Base-by-base conservation (phyloP, 2,888 invertebrate species). In the Scrobipalpa costella region DNA sequence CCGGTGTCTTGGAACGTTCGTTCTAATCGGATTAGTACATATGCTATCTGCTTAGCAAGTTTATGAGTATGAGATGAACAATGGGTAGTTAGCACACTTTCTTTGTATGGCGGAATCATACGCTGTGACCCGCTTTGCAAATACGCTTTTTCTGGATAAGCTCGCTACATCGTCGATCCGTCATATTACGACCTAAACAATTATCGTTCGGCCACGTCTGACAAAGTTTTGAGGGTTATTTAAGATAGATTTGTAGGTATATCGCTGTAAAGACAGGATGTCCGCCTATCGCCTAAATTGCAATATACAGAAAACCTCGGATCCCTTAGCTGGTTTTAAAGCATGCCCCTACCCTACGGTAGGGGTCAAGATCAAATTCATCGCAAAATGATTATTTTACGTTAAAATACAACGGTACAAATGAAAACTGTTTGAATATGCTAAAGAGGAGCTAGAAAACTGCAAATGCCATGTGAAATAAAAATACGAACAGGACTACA, bases 21-120 rank as follows among this genome's bases (percentile, higher is more conserved):
- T 71, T 78, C 55, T 64, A 78, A 80, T 76, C 74, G 72, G 73
- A 78, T 81, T 78, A 80, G 73, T 70, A 76, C 73, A 63, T 70
- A 74, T 77, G 34, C 34, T 33, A 8, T 33, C 2, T 8, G n/a
- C 55, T 6, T 21, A 19, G 19, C 8, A 6, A 52, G 19, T 44
- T 58, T 40, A 40, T 19, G 11, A 21, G n/a, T 40, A 27, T 7
- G 13, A n/a, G 27, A 19, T 40, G 2, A 44, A 47, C 47, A 9
- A 21, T 33, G 17, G 19, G 17, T 13, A 9, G 8, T 60, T 60
- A 60, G 34, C 49, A 8, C 11, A 33, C 60, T 60, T 34, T 60
- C 60, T 60, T 49, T 60, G 44, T 9, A 44, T 44, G 1, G 34
- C 60, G 33, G 15, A 49, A 60, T 49, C 33, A 55, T 34, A 34